Conservation (phyloP, 2,113 vertebrate genomes). For the Leptodactylus fuscus region DNA sequence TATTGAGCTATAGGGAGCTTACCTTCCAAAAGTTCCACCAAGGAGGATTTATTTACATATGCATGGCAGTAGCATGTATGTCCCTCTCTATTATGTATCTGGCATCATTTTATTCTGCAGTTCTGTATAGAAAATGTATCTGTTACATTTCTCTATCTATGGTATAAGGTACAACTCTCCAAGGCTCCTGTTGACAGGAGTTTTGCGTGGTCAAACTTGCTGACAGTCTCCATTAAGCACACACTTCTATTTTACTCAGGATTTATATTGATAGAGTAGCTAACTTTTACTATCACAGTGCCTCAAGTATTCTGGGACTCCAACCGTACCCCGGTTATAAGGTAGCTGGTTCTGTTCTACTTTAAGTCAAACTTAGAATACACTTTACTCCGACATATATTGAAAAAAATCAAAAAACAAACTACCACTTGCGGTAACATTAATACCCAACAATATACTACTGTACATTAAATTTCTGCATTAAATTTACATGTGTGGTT, state of each 20-base stretch:
- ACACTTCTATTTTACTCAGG: too few relatives aligned
- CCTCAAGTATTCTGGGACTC: background rate
- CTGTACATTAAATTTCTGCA: conserved; percentile 24
- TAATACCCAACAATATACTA: conserved; percentile 30
- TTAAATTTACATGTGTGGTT: conserved; percentile 48
- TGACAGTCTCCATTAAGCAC: too few relatives aligned
- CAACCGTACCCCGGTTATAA: background rate
- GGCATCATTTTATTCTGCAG: background rate
- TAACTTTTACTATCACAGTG: too few relatives aligned
- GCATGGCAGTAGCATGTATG: too few relatives aligned
- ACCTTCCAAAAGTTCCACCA: too few relatives aligned
- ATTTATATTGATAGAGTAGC: too few relatives aligned
- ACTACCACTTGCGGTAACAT: conserved; percentile 26
- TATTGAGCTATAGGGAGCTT: too few relatives aligned
- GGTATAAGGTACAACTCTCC: too few relatives aligned
- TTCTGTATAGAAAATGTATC: background rate
- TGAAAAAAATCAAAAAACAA: background rate
- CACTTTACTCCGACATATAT: background rate
- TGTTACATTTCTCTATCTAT: background rate
- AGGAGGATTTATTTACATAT: too few relatives aligned
- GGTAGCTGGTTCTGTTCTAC: background rate
- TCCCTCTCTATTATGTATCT: too few relatives aligned
- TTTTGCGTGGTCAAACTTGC: too few relatives aligned
- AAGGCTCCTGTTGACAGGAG: too few relatives aligned
- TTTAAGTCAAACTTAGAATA: background rate